Base-by-base conservation (phyloP, 2,797 vertebrate genomes). In the Carduelis carduelis region DNA sequence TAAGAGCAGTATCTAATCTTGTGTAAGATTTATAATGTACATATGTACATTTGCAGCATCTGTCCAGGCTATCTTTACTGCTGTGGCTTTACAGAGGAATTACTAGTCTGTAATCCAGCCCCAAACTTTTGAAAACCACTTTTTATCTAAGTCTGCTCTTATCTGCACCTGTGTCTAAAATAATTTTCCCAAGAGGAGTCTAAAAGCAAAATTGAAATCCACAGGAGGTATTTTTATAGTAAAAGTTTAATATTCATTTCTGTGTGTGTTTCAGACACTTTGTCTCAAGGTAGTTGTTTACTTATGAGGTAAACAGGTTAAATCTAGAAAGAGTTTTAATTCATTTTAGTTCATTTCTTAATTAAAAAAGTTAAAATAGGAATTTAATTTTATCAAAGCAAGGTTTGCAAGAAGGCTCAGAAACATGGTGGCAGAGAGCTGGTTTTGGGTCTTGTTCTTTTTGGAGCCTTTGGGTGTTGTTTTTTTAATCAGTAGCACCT, bases 191-290 rank as follows among this genome's bases (percentile, higher is more conserved):
- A 59, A 60, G 76, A 90, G 94, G 41, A 63, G 16, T 76, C 69
- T 96, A 79, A 96, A 93, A 75, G 56, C 55, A 91, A 95, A 95
- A 97, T 93, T 94, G 85, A 93, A 96, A 91, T 93, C 91, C 84
- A 83, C 72, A 71, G 91, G 91, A 93, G 91, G 72, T 75, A 61
- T 92, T 94, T 92, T 95, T 87, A 39, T 66, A 41, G 32, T 14
- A 53, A 71, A 72, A 82, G 34, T 76, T 93, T 91, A 91, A 76
- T 91, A 91, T 39, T 96, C 0, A 83, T 78, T 94, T 94, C 87
- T 78, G 65, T 0, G 0, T 68, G n/a, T 55, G 50, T 86, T 93
- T 86, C 50, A 63, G 75, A 64, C 47, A 35, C 46, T 82, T 86
- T 83, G 47, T 95, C 87, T 88, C 91, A 87, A 82, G 69, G 32